phyloP scores from a whole-genome alignment of 37 sponge, comb jelly and placozoan species.

The Petrosia ficiformis region DNA sequence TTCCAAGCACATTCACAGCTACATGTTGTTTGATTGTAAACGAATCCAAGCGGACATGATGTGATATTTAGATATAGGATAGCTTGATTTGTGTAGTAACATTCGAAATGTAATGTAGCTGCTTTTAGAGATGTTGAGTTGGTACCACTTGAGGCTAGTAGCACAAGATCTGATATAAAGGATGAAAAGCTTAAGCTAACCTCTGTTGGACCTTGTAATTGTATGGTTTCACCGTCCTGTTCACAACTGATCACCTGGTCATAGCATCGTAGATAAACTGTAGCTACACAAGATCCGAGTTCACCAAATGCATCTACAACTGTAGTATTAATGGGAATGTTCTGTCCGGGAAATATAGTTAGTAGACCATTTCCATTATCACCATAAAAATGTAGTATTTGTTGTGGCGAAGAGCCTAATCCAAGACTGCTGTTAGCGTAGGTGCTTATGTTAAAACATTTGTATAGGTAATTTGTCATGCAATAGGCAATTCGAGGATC shows the following conservation, averaged over 20 bases:
- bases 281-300: background rate
- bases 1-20: background rate
- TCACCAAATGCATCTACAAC: background rate
- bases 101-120: background rate
- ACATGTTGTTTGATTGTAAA: background rate
- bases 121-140: background rate
- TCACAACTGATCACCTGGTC: background rate
- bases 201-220: background rate
- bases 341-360: background rate
- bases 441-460: background rate
- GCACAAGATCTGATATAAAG: background rate
- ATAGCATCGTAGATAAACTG: background rate
- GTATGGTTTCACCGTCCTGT: background rate
- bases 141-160: background rate
- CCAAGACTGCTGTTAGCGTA: background rate
- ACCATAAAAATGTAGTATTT: background rate
- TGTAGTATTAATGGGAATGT: background rate
- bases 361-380: background rate
- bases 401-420: background rate
- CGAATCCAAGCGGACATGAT: conserved; percentile 1
- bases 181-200: background rate
- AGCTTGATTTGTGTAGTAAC: background rate
- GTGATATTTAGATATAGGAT: background rate
- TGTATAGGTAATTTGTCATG: background rate
- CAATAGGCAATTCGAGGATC: background rate